These are phyloP conservation scores for Intellagama lesueurii DNA, from an alignment of 2,797 vertebrate genomes.

Conservation along the genomic window DNA sequence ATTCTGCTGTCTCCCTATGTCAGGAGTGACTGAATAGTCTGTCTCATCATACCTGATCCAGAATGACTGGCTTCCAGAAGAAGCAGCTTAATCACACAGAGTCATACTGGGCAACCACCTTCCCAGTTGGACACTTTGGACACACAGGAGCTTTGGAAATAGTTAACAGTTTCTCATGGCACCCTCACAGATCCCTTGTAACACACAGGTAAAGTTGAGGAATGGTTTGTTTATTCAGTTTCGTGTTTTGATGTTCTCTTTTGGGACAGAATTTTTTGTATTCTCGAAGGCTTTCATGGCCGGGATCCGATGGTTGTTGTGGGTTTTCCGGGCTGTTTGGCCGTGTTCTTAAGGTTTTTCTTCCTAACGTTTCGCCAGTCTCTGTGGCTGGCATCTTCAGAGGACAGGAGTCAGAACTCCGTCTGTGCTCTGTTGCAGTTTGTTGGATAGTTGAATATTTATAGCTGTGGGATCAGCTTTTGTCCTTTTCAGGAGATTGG, in stretches of 20 bases:
- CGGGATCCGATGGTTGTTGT: too few species aligned
- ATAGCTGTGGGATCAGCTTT: too few species aligned
- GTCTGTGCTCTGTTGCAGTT: too few species aligned
- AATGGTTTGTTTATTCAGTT: neutral
- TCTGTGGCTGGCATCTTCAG: too few species aligned
- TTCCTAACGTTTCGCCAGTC: too few species aligned
- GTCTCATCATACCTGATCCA: neutral
- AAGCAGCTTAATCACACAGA: neutral
- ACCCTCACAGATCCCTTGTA: neutral
- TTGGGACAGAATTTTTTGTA: neutral
- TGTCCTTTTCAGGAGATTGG: too few species aligned
- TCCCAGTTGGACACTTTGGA: neutral
- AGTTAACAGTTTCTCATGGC: neutral
- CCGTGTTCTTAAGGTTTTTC: too few species aligned
- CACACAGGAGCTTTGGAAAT: neutral
- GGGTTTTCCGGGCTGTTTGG: too few species aligned
- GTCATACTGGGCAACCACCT: neutral
- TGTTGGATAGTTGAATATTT: too few species aligned
- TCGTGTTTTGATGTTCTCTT: neutral
- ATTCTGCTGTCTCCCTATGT: neutral
- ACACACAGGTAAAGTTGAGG: neutral
- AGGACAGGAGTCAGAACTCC: too few species aligned
- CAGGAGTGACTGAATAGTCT: neutral
- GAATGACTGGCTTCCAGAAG: neutral
- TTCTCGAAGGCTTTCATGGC: too few species aligned